A percentile compares a stretch with the other conserved stretches of the same genome.
Conservation (phyloP, 2,113 vertebrate genomes). For the Telmatochromis sp. region DNA sequence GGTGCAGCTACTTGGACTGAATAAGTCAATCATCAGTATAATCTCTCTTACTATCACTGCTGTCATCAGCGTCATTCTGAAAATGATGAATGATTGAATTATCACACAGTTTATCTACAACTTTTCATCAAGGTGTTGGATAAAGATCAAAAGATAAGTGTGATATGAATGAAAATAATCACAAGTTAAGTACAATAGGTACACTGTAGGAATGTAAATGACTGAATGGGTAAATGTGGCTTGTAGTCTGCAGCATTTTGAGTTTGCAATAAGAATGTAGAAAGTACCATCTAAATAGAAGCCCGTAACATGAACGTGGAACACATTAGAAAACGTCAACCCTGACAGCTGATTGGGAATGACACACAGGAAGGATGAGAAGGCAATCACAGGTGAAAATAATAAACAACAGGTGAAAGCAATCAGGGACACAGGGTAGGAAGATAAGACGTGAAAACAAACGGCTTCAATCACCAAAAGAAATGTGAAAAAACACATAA, state of each 20-base stretch:
- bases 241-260: accelerated
- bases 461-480: neutral
- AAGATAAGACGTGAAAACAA: neutral
- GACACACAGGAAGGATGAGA: neutral
- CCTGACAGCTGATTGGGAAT: neutral
- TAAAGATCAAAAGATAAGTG: neutral
- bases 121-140: neutral
- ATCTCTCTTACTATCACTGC: neutral
- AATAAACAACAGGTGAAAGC: neutral
- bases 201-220: neutral
- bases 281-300: accelerated
- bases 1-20: neutral
- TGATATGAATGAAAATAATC: neutral
- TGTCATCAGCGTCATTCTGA: neutral
- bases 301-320: neutral
- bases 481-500: neutral
- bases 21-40: neutral
- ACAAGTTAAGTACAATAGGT: neutral
- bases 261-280: neutral
- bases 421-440: neutral
- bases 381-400: neutral
- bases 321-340: neutral
- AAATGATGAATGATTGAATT: neutral
- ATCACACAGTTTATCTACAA: neutral
- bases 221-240: neutral